Conservation (phyloP, 1,140 invertebrate species). For the Drosophila rufa region DNA sequence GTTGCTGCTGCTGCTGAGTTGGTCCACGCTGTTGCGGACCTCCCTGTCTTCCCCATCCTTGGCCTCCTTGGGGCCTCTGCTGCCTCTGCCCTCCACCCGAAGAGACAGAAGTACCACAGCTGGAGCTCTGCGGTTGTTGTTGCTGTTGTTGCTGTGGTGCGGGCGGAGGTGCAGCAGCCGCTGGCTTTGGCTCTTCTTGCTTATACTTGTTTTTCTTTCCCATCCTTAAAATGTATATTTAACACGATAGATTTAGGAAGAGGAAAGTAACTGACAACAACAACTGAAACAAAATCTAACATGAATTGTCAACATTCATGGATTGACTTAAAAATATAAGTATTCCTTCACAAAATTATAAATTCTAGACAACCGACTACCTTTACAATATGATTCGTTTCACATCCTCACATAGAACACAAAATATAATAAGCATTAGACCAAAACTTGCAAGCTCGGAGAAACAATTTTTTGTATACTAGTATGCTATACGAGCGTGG, state of each 20-base stretch:
- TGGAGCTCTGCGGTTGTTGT: constrained; percentile 22
- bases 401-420: no score
- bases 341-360: no score
- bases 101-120: constrained; percentile 2
- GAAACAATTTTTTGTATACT: no score
- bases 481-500: no score
- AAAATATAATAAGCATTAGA: no score
- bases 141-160: constrained; percentile 19
- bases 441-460: no score
- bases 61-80: not conserved
- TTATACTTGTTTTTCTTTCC: constrained; percentile 54
- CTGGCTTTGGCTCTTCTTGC: not conserved
- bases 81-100: constrained; percentile 12
- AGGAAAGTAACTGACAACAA: no score
- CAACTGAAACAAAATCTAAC: no score
- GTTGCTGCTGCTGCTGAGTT: not conserved
- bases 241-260: not conserved
- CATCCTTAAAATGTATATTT: constrained; percentile 12
- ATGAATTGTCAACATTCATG: no score
- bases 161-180: constrained; percentile 5
- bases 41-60: constrained; percentile 23
- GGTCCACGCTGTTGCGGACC: constrained; percentile 20
- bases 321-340: no score
- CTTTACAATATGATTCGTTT: no score
- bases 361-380: no score